Evolutionary conservation across 2,888 invertebrate species (phyloP), one percentile per base, ranked within the genome.

Genomic region (Harpalus rubripes): DNA sequence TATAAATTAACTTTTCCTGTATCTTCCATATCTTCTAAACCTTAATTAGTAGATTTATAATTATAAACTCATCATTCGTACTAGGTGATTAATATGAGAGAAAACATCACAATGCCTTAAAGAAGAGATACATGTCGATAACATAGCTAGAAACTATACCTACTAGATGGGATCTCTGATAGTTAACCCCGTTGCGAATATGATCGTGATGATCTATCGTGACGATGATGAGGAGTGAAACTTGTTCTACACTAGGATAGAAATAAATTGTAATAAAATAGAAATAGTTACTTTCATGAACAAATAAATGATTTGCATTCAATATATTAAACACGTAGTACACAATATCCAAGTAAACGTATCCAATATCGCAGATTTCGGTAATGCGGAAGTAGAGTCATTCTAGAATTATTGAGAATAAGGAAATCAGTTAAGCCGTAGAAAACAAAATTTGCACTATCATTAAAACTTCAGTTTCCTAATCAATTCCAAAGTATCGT

Each of bases 31-130:
- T 32, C 5, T 32, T 5, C 5, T 68, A 65, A 65, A 65, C 22
- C 65, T 65, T 65, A 68, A 68, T 68, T 68, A 68, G 32, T 32
- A 12, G 68, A 39, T 68, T 68, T 41, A 32, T 32, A 68, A 68
- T 68, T 68, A 68, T 68, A 68, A 26, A 68, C 32, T 68, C 68
- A 65, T 65, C 65, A 68, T 63, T 63, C 59, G 59, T 59, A 59
- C 44, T 7, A 52, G 32, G 6, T 52, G 44, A 52, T 52, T 52
- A 52, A 52, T 52, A 52, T 52, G 44, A 52, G 44, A 52, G 44
- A 52, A 52, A 52, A 52, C 44, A 52, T 52, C 44, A 52, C 44
- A 52, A 52, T 52, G 12, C 44, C 44, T 52, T 52, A 52, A 52
- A 8, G 44, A 52, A 12, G 12, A 12, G 12, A 12, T 12, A 52